Base-by-base conservation (phyloP, 2,888 invertebrate genomes). In the Lissocephala sabroskyi region DNA sequence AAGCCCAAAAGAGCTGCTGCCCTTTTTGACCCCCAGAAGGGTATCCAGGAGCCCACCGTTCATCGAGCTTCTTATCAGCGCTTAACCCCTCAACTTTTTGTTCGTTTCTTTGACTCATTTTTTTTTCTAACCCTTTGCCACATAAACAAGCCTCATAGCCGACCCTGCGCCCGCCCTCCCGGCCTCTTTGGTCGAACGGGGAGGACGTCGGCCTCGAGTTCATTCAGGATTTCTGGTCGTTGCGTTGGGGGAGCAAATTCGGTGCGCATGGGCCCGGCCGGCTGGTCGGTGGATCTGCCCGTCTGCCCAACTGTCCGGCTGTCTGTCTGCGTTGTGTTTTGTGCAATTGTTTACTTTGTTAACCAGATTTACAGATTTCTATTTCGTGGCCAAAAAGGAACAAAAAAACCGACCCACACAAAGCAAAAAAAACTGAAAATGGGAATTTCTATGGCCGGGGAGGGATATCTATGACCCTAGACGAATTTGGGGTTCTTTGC, bases 281-380 rank as follows among this genome's bases (percentile, higher is more conserved):
- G 29, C 4, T 29, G 9, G 13, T 32, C 13, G 4, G 10, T 3
- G 30, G 30, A 6, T 32, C 13, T 6, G 16, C 14, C 14, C 16
- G 13, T 32, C 11, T 3, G 29, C 11, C n/a, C 2, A 13, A 3
- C 10, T 35, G 13, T 16, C 6, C 13, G 16, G 13, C 35, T 10
- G 16, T 16, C 57, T 53, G 44, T 54, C 46, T 45, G 41, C 37
- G 43, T 35, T 40, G 45, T 40, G 18, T 36, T 48, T 23, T 59
- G 35, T 56, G 59, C 71, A 64, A 58, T 61, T 71, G 64, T 75
- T 68, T 67, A 64, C 67, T 59, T 57, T 71, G 68, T 56, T 67
- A 54, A 57, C 52, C 62, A 41, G 75, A 59, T 64, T 62, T 56
- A 56, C 62, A 63, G 64, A 56, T 47, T 56, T 50, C 56, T 56